These are phyloP conservation scores for Ladona fulva DNA, from an alignment of 1,140 invertebrate genomes.

Conservation along the genomic window DNA sequence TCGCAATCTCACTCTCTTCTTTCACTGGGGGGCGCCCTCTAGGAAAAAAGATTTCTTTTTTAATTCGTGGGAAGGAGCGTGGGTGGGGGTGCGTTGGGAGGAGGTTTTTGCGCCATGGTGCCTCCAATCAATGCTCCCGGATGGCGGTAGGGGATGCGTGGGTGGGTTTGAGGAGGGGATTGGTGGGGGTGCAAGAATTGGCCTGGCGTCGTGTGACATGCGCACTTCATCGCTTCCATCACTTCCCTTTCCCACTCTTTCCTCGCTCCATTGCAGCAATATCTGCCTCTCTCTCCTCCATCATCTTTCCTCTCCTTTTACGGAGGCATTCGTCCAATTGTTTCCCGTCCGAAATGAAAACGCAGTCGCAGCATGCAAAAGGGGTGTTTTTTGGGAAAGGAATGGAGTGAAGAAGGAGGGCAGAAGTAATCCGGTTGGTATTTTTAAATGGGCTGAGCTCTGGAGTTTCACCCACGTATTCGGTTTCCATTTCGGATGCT, in stretches of 20 bases:
- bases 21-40: too few relatives aligned
- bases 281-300: background rate
- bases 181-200: background rate
- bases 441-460: too few relatives aligned
- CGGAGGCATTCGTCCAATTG: too few relatives aligned
- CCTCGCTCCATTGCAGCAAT: background rate
- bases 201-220: background rate
- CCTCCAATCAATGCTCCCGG: background rate
- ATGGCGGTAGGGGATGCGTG: background rate
- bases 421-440: too few relatives aligned
- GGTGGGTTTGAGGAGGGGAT: background rate
- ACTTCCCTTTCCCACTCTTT: background rate
- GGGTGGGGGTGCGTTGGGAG: background rate
- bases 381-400: too few relatives aligned
- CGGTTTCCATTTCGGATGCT: too few relatives aligned
- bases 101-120: background rate
- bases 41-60: too few relatives aligned
- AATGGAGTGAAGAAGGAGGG: too few relatives aligned
- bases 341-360: too few relatives aligned
- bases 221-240: constrained; percentile 1
- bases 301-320: background rate
- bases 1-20: too few relatives aligned
- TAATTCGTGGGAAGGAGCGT: background rate
- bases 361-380: too few relatives aligned
- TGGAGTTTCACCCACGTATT: too few relatives aligned